Conservation (phyloP, 1,140 invertebrate species). For the Nasonia longicornis region DNA sequence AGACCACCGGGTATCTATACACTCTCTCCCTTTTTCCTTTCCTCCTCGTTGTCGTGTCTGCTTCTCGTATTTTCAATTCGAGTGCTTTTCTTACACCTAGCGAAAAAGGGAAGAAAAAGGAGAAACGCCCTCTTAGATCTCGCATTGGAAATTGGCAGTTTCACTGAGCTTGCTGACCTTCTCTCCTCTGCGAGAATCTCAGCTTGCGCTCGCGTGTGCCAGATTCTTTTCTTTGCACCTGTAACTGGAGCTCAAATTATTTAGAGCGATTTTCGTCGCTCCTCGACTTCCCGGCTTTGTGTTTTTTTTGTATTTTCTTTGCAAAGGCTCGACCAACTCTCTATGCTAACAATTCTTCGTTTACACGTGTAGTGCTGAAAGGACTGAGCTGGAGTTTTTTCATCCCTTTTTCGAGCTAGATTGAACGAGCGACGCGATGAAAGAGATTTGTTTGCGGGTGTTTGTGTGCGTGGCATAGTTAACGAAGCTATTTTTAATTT, state of each 20-base stretch:
- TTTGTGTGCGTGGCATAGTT: too few relatives aligned
- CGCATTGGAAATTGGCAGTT: constrained; percentile 51
- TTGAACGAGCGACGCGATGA: too few relatives aligned
- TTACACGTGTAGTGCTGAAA: too few relatives aligned
- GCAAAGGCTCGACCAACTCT: too few relatives aligned
- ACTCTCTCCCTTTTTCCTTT: not conserved
- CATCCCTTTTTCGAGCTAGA: too few relatives aligned
- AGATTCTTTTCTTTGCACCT: constrained; percentile 26
- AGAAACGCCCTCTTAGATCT: constrained; percentile 36
- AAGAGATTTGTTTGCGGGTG: too few relatives aligned
- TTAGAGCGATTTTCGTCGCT: constrained; percentile 40
- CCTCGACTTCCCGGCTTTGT: not conserved
- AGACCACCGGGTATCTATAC: not conserved
- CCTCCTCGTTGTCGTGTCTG: not conserved
- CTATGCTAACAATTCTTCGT: too few relatives aligned
- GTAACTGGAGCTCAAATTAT: constrained; percentile 37
- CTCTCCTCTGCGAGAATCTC: constrained; percentile 45
- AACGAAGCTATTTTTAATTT: too few relatives aligned
- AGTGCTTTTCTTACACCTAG: constrained; percentile 12
- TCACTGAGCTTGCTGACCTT: constrained; percentile 32
- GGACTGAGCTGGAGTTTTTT: too few relatives aligned
- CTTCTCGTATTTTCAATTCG: constrained; percentile 21
- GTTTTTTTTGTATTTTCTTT: too few relatives aligned
- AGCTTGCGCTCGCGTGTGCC: constrained; percentile 46
- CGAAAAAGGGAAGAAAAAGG: constrained; percentile 15